Percentiles rank a stretch among this genome's conserved stretches.
Evolutionary conservation across 2,113 vertebrate species (phyloP).

Genomic region (Sitta europaea): DNA sequence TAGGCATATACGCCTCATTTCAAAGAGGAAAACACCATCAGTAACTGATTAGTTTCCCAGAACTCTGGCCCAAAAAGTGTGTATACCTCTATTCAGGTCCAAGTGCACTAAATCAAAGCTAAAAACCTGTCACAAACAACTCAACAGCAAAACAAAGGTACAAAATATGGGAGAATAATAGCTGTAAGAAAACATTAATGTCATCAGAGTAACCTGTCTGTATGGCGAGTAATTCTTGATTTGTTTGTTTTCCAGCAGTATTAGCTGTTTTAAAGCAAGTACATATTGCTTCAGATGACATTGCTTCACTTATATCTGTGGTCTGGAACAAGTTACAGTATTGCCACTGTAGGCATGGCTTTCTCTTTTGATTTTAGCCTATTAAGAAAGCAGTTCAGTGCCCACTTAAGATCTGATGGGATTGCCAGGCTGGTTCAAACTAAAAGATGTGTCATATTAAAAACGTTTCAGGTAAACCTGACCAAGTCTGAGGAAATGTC

Average conservation of each 20-base stretch:
- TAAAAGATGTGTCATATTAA: background rate
- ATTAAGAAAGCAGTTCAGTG: background rate
- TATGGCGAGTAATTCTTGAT: background rate
- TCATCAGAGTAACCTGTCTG: background rate
- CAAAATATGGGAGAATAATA: background rate
- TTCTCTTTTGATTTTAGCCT: background rate
- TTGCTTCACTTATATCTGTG: background rate
- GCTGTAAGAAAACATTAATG: background rate
- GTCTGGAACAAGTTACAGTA: background rate
- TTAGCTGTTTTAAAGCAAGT: background rate
- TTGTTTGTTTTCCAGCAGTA: background rate
- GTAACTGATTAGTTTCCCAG: background rate
- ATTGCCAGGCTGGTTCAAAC: background rate
- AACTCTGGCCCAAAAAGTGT: background rate
- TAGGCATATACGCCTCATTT: too few relatives aligned
- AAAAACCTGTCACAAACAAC: background rate
- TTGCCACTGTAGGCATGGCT: background rate
- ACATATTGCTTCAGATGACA: background rate
- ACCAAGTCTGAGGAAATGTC: background rate
- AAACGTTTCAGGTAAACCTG: background rate
- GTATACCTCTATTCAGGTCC: background rate
- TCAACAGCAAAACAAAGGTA: background rate
- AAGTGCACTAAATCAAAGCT: background rate
- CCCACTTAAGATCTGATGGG: background rate
- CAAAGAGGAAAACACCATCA: background rate